Conservation (phyloP, 2,888 invertebrate species). For the Caenorhabditis sp. region DNA sequence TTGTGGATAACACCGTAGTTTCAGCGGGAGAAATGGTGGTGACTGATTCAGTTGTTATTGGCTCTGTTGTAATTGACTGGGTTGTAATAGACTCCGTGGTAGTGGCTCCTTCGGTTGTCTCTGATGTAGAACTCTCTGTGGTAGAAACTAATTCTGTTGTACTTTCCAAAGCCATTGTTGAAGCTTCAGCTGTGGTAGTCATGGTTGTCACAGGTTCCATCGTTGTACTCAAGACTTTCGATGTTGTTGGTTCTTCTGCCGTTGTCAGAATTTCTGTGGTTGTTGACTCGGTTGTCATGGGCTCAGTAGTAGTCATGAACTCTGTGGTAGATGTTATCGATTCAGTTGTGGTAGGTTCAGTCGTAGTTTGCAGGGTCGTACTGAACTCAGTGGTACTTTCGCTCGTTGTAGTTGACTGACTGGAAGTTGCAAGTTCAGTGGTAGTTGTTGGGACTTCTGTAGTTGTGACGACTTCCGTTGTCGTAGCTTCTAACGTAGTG, state of each 20-base stretch:
- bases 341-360: conserved; percentile 1
- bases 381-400: neutral
- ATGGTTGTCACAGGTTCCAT: neutral
- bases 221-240: too few relatives aligned
- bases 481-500: neutral
- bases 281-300: neutral
- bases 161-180: neutral
- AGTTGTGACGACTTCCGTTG: too few relatives aligned
- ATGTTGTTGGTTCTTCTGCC: neutral
- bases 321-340: neutral
- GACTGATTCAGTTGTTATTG: neutral
- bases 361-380: too few relatives aligned
- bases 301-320: neutral
- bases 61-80: neutral
- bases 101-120: neutral
- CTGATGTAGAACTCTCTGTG: too few relatives aligned
- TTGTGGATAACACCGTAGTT: neutral
- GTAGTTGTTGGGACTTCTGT: too few relatives aligned
- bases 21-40: neutral
- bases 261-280: conserved; percentile 2
- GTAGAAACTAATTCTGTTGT: neutral
- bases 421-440: too few relatives aligned
- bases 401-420: too few relatives aligned
- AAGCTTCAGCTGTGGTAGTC: conserved; percentile 2
- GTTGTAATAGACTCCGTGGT: neutral